These are phyloP conservation scores for Empis livida DNA, from an alignment of 2,888 invertebrate genomes.

Conservation along the genomic window DNA sequence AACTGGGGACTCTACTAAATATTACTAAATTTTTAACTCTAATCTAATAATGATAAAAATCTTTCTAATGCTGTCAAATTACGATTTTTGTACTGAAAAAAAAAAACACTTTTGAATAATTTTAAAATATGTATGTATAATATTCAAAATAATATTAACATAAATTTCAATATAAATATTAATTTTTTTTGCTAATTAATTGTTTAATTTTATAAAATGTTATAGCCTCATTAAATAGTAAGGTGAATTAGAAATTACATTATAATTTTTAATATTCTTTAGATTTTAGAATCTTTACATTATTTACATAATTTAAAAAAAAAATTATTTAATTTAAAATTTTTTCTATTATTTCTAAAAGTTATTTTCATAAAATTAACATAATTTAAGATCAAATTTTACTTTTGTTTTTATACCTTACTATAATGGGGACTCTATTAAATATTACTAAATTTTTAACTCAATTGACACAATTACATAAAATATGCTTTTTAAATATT, in stretches of 20 bases:
- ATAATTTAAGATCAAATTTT: background rate
- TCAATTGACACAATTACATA: background rate
- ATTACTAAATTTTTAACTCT: background rate
- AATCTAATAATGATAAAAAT: too few species aligned
- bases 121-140: too few species aligned
- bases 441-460: background rate
- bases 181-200: conserved; percentile 1
- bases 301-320: background rate
- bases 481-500: background rate
- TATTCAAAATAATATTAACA: too few species aligned
- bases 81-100: too few species aligned
- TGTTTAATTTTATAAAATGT: too few species aligned
- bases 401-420: conserved; percentile 14
- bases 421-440: conserved; percentile 13
- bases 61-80: too few species aligned
- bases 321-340: too few species aligned
- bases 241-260: conserved; percentile 19
- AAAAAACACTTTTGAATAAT: too few species aligned
- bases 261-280: too few species aligned
- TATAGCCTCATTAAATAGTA: conserved; percentile 13
- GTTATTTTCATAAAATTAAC: too few species aligned
- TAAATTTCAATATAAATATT: background rate
- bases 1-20: conserved; percentile 9
- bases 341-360: too few species aligned
- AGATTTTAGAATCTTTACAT: too few species aligned